Percentiles rank a stretch among this genome's conserved stretches.
Conservation (phyloP, 2,888 invertebrate species). For the Clistopyga incitator region DNA sequence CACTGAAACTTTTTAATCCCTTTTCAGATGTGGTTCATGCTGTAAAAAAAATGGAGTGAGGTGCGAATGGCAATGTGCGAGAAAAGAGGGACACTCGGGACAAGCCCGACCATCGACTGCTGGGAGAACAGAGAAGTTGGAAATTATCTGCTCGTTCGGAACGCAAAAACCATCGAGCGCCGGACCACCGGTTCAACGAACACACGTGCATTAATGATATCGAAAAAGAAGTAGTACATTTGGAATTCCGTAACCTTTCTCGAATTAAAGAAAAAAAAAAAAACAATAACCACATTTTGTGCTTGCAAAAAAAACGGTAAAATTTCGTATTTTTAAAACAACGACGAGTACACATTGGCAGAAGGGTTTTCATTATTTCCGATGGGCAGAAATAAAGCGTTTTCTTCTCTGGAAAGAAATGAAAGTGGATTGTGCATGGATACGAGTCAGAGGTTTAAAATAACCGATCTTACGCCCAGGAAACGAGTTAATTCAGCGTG, state of each 20-base stretch:
- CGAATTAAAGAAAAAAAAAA: too few relatives aligned
- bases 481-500: not conserved
- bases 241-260: too few relatives aligned
- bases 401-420: too few relatives aligned
- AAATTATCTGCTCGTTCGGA: not conserved
- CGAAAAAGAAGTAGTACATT: not conserved
- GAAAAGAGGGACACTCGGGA: slow-evolving; percentile 20
- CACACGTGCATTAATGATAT: not conserved
- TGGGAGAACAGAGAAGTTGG: not conserved
- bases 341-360: too few relatives aligned
- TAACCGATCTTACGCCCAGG: too few relatives aligned
- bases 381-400: too few relatives aligned
- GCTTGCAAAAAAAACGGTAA: too few relatives aligned
- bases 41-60: slow-evolving; percentile 70
- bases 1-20: not conserved
- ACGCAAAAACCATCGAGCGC: not conserved
- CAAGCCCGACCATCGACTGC: slow-evolving; percentile 11
- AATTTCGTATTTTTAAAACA: too few relatives aligned
- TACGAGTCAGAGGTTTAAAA: too few relatives aligned
- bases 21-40: slow-evolving; percentile 80
- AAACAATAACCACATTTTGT: too few relatives aligned
- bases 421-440: too few relatives aligned
- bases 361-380: too few relatives aligned
- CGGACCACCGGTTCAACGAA: not conserved
- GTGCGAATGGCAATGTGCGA: slow-evolving; percentile 17